Base-by-base conservation (phyloP, 2,888 invertebrate genomes). In the Hyles lineata region DNA sequence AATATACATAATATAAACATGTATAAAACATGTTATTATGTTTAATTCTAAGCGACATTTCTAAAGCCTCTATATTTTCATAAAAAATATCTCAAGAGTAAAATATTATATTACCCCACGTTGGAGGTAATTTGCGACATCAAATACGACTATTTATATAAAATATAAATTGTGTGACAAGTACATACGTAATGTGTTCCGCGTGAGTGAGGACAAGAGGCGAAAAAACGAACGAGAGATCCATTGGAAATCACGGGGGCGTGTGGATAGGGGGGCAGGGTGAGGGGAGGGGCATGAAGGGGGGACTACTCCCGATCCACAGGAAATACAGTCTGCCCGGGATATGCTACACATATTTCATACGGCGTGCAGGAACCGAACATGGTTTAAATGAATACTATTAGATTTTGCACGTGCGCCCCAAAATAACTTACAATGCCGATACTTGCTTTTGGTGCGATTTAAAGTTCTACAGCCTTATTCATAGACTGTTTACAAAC, bases 211-310 rank as follows among this genome's bases (percentile, higher is more conserved):
- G 83, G 86, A 87, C 84, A 84, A 86, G 87, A 83, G 85, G 85
- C 81, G 85, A 85, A 88, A 82, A 87, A 86, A 84, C 80, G 82
- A 83, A 81, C 75, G 79, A 79, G 80, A 81, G 83, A 86, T 86
- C 85, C 85, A 89, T 89, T 88, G 90, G 88, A 88, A 89, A 88
- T 87, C 82, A 86, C 75, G 80, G 80, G 79, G 83, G 76, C 73
- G 77, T 72, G 59, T 75, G 72, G 70, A 71, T 72, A 43, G 76
- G 75, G 19, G 23, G 72, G 72, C 29, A 32, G 70, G 71, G 74
- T 21, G 25, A 25, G 25, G 74, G 62, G 76, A 77, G 77, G 73
- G 85, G 87, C 75, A 77, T 77, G 73, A 84, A 87, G 79, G 72
- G 84, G 88, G 35, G 43, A 43, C 35, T 43, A 21, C 67, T 62